These are phyloP conservation scores for Corythoichthys haematopterus DNA, from an alignment of 2,113 vertebrate genomes.

Conservation along the genomic window DNA sequence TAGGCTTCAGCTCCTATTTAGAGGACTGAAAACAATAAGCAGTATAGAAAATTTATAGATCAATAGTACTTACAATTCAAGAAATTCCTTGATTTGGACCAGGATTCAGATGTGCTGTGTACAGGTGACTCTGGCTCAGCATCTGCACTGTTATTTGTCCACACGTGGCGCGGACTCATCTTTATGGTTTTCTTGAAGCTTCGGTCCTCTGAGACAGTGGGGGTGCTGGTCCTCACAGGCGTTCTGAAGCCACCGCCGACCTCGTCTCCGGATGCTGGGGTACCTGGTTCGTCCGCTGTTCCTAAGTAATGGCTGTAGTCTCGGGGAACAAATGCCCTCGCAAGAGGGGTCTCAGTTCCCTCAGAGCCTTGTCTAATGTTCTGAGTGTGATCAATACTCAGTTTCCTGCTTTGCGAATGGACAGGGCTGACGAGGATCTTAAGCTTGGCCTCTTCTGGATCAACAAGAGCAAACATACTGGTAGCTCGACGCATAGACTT, in stretches of 20 bases:
- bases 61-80: conserved; percentile 54
- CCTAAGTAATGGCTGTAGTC: conserved; percentile 68
- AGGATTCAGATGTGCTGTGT: conserved; percentile 54
- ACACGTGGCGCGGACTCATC: conserved; percentile 30
- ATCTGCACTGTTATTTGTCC: conserved; percentile 46
- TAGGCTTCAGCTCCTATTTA: background rate
- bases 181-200: conserved; percentile 40
- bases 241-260: conserved; percentile 15
- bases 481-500: conserved; percentile 52
- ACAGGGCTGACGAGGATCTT: conserved; percentile 37
- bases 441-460: conserved; percentile 41
- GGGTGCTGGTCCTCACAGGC: conserved; percentile 50
- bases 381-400: background rate
- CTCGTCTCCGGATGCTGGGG: background rate
- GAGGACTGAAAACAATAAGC: background rate
- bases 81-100: conserved; percentile 47
- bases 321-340: conserved; percentile 59
- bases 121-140: conserved; percentile 47
- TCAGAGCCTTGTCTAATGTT: conserved; percentile 21
- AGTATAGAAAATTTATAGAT: background rate
- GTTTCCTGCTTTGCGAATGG: conserved; percentile 48
- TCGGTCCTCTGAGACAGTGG: conserved; percentile 39
- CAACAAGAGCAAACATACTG: conserved; percentile 63
- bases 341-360: conserved; percentile 47
- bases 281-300: conserved; percentile 45